Evolutionary conservation across 2,888 invertebrate species (phyloP).

Genomic region (Lycocerus yunnanus): DNA sequence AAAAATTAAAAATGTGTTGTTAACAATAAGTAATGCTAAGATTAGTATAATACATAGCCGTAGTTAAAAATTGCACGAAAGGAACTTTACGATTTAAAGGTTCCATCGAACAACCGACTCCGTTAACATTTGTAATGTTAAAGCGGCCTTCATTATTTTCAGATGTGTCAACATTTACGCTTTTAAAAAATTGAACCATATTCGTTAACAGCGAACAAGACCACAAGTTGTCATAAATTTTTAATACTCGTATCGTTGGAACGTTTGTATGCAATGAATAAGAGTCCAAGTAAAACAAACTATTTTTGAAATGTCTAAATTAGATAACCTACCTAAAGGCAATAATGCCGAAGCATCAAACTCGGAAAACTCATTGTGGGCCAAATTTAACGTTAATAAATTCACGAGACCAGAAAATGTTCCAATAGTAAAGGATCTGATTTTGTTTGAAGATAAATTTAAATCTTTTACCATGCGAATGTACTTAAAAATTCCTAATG

Average conservation of each 20-base stretch:
- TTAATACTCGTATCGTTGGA: conserved; percentile 43
- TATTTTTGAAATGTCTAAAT: conserved; percentile 48
- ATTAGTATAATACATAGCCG: conserved; percentile 27
- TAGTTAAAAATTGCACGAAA: conserved; percentile 40
- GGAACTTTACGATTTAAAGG: conserved; percentile 34
- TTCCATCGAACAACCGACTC: conserved; percentile 47
- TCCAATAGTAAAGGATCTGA: conserved; percentile 43
- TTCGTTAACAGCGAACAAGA: conserved; percentile 43
- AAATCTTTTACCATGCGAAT: conserved; percentile 40
- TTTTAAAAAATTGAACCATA: conserved; percentile 44
- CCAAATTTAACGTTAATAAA: conserved; percentile 43
- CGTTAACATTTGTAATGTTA: conserved; percentile 48
- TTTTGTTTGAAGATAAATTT: conserved; percentile 46
- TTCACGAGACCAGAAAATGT: conserved; percentile 47
- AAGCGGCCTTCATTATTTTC: conserved; percentile 40
- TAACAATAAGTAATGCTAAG: conserved; percentile 19
- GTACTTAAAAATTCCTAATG: conserved; percentile 47
- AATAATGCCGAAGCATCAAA: conserved; percentile 45
- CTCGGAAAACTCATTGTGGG: conserved; percentile 43
- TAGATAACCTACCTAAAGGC: conserved; percentile 41
- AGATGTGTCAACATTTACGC: conserved; percentile 39
- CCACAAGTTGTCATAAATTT: conserved; percentile 49
- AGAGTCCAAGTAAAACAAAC: conserved; percentile 46
- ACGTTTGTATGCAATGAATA: conserved; percentile 40
- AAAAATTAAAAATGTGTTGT: neutral